Evolutionary conservation across 2,797 vertebrate species (phyloP), one percentile per base, ranked within the genome.

Genomic region (Rhinoraja longicauda): DNA sequence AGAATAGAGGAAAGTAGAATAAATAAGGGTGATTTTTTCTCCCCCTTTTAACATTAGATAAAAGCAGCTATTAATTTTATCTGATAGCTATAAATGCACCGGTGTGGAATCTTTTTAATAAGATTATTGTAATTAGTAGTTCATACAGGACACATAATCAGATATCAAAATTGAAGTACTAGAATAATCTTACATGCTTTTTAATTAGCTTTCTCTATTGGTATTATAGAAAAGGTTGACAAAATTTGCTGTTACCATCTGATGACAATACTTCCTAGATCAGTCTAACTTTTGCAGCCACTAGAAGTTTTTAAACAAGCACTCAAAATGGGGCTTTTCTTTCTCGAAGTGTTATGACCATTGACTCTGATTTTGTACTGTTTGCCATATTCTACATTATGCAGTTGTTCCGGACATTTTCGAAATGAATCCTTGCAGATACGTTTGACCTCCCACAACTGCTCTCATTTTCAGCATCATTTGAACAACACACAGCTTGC

Each of bases 1-100:
- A 73, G 90, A 75, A 92, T 92, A 90, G 64, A 19, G 62, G 64
- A 72, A 73, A 75, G 70, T 57, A 75, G 90, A 75, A 92, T 92
- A 92, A 75, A 92, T 73, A 92, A 75, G 88, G 72, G 72, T 57
- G 70, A 92, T 15, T 92, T 92, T 53, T 64, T 90, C 84, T 29
- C 24, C 29, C 79, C 62, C 24, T 92, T 75, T 92, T 75, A 57
- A 75, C 26, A 53, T 75, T 75, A 75, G 90, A 92, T 75, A 92
- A 92, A 75, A 92, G 90, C 90, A 92, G 90, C 90, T 92, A 92
- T 92, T 92, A 92, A 75, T 92, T 92, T 92, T 75, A 92, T 92
- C 90, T 92, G 90, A 92, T 92, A 36, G 70, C 39, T 75, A 39
- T 75, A 75, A 92, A 92, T 92, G 90, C 70, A 75, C 90, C 39